phyloP scores from a whole-genome alignment of 1,140 invertebrate species.

The Megathymus violae region DNA sequence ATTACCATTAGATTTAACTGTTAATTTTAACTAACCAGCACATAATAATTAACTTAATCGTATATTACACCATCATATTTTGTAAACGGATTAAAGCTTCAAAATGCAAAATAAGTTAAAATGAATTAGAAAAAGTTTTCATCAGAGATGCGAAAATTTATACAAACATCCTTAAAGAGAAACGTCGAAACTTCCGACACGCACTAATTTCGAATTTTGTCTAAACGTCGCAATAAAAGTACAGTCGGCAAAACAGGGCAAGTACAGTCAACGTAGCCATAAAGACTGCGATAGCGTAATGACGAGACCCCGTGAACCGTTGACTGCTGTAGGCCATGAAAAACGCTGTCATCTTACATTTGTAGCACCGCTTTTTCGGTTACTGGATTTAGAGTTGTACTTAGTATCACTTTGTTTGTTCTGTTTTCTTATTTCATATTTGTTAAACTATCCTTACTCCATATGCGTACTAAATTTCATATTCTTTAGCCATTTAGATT shows the following conservation, averaged over 20 bases:
- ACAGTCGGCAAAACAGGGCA: constrained; percentile 26
- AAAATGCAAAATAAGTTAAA: background rate
- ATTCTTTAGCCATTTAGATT: too few relatives aligned
- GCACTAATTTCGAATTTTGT: constrained; percentile 36
- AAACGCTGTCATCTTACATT: too few relatives aligned
- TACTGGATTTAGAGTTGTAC: too few relatives aligned
- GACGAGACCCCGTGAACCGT: constrained; percentile 17
- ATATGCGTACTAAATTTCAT: too few relatives aligned
- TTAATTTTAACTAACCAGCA: too few relatives aligned
- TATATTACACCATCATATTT: background rate
- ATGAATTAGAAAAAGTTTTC: constrained; percentile 17
- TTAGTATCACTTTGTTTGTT: too few relatives aligned
- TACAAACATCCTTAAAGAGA: constrained; percentile 19
- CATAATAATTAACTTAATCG: too few relatives aligned
- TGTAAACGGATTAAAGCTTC: background rate
- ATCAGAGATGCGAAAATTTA: background rate
- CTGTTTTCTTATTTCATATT: too few relatives aligned
- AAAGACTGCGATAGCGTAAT: constrained; percentile 34
- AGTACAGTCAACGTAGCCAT: constrained; percentile 34
- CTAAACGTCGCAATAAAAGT: constrained; percentile 26
- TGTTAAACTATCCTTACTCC: too few relatives aligned
- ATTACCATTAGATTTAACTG: too few relatives aligned
- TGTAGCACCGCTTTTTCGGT: too few relatives aligned
- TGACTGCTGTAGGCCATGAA: constrained; percentile 23
- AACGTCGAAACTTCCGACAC: constrained; percentile 20